phyloP scores from a whole-genome alignment of 2,113 vertebrate genomes.

The Calypte anna region DNA sequence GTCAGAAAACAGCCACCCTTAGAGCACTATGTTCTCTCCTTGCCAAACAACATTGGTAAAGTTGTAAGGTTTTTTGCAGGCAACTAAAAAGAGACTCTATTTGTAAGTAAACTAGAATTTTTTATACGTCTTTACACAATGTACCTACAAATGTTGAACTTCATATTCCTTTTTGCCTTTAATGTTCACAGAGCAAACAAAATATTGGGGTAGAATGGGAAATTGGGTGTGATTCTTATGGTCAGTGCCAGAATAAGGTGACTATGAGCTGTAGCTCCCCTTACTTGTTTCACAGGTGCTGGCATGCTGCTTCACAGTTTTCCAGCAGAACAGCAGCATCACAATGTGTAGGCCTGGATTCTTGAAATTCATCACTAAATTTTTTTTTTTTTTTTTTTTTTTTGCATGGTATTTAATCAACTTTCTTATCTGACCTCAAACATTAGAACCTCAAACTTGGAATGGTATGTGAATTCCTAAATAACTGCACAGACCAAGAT shows the following conservation, averaged over 20 bases:
- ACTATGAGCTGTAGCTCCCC: not conserved
- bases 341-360: not conserved
- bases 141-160: not conserved
- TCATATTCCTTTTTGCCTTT: not conserved
- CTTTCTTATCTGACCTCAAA: slow-evolving; percentile 52
- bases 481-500: slow-evolving; percentile 31
- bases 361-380: not conserved
- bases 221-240: not conserved
- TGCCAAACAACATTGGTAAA: not conserved
- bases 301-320: not conserved
- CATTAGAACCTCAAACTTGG: not conserved
- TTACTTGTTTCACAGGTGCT: not conserved
- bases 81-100: not conserved
- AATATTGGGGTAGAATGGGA: not conserved
- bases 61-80: not conserved
- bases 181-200: not conserved
- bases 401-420: not conserved
- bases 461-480: slow-evolving; percentile 19
- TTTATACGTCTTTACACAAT: not conserved
- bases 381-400: not conserved
- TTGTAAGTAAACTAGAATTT: not conserved
- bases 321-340: not conserved
- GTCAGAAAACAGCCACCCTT: not conserved
- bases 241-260: not conserved
- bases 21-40: not conserved